phyloP scores from a whole-genome alignment of 2,113 vertebrate genomes.

The Callorhinus ursinus region DNA sequence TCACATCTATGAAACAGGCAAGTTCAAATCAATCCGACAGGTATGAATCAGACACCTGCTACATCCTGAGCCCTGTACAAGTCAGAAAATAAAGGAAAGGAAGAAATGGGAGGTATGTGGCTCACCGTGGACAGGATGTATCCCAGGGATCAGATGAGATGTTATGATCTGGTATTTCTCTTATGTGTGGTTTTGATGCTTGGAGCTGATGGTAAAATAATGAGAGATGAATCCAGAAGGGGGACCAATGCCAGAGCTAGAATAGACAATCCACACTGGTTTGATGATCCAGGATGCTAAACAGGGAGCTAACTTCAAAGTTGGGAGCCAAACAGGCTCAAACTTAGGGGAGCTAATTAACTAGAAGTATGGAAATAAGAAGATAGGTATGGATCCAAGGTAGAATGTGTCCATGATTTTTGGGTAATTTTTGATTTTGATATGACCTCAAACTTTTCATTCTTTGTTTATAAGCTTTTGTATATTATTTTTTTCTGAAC shows the following conservation, averaged over 20 bases:
- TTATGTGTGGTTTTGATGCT: slow-evolving; percentile 5
- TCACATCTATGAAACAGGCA: slow-evolving; percentile 7
- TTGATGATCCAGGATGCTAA: neutral
- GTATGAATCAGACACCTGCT: neutral
- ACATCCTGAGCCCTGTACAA: neutral
- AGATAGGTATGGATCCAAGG: neutral
- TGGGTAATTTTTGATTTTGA: neutral
- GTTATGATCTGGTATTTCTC: neutral
- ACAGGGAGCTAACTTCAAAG: neutral
- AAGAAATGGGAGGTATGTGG: neutral
- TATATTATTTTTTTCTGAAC: neutral
- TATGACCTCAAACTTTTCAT: slow-evolving; percentile 31
- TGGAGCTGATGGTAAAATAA: slow-evolving; percentile 11
- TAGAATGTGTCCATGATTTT: neutral
- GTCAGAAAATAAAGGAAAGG: neutral
- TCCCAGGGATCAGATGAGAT: neutral
- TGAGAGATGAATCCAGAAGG: neutral
- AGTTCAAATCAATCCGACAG: slow-evolving; percentile 41
- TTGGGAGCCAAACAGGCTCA: neutral
- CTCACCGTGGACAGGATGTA: neutral
- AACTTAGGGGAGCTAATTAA: neutral
- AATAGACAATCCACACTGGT: neutral
- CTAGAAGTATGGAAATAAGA: neutral
- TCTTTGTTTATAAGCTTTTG: neutral
- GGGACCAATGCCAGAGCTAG: neutral